Base-by-base conservation (phyloP, 2,888 invertebrate species). In the Heliconius hortense region DNA sequence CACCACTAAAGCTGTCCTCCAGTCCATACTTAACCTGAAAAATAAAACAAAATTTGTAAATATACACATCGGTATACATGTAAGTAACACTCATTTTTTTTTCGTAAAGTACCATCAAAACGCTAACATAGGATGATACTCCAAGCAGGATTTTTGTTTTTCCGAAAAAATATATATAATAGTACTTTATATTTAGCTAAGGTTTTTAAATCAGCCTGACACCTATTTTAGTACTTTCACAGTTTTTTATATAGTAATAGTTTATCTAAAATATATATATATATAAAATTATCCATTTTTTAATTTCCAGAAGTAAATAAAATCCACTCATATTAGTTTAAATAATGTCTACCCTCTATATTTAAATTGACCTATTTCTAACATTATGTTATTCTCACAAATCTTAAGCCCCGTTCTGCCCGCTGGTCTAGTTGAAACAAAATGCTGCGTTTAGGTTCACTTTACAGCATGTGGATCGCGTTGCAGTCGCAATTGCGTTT, bases 11-110 rank as follows among this genome's bases (percentile, higher is more conserved):
- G 85, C 85, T 74, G 89, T 88, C 76, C 86, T 85, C 94, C 94
- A 94, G 84, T 91, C 93, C 92, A 93, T 94, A 79, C 77, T 88
- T 75, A 81, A 86, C 83, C 93, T 94, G 90, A 74, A 90, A 91
- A 79, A 79, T 83, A 81, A 79, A 70, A 77, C 28, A 73, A 75
- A 31, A 64, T 75, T 74, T 64, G 63, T 24, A 67, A 63, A 63
- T 74, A 28, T 39, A 35, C 72, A 66, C 18, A 53, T 56, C 7
- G 18, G 21, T 68, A 68, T 56, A 56, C n/a, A 56, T 53, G 56
- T 69, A 24, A 69, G 69, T 56, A 28, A 68, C 48, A 56, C 31
- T 56, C 1, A 5, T 35, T 56, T 56, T 35, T 53, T 35, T 56
- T 69, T 35, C 15, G 31, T 56, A 39, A 24, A 66, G 39, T 39